phyloP scores from a whole-genome alignment of 2,888 invertebrate genomes.

The Acanthacorydalis orientalis region DNA sequence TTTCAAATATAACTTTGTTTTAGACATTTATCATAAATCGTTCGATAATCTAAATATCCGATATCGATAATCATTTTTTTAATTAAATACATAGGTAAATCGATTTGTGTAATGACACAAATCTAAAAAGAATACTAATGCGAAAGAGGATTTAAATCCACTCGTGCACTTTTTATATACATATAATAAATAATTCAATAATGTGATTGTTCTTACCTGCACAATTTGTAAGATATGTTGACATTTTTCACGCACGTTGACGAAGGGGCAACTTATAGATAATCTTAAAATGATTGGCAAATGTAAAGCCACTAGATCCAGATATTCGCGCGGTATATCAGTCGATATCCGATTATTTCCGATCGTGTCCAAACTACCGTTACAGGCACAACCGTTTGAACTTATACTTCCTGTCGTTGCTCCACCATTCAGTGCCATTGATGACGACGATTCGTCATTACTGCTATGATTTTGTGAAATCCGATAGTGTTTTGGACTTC shows the following conservation, averaged over 20 bases:
- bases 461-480: slow-evolving; percentile 1
- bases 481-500: slow-evolving; percentile 28
- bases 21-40: too few relatives aligned
- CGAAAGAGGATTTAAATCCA: too few relatives aligned
- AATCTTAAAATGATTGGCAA: slow-evolving; percentile 38
- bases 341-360: slow-evolving; percentile 18
- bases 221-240: slow-evolving; percentile 36
- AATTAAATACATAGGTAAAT: too few relatives aligned
- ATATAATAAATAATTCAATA: not conserved
- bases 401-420: too few relatives aligned
- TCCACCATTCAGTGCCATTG: not conserved
- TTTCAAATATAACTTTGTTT: too few relatives aligned
- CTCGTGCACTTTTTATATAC: too few relatives aligned
- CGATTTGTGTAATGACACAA: too few relatives aligned
- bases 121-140: too few relatives aligned
- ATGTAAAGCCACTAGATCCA: slow-evolving; percentile 33
- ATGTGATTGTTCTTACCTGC: slow-evolving; percentile 26
- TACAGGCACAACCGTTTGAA: slow-evolving; percentile 12
- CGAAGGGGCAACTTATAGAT: slow-evolving; percentile 39
- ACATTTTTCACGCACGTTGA: slow-evolving; percentile 38
- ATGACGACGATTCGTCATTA: slow-evolving; percentile 14
- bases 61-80: too few relatives aligned
- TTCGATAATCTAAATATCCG: too few relatives aligned
- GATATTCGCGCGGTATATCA: slow-evolving; percentile 29
- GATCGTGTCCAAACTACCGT: slow-evolving; percentile 27